Evolutionary conservation across 2,888 invertebrate genomes (phyloP).

Genomic region (Tiphia femorata): DNA sequence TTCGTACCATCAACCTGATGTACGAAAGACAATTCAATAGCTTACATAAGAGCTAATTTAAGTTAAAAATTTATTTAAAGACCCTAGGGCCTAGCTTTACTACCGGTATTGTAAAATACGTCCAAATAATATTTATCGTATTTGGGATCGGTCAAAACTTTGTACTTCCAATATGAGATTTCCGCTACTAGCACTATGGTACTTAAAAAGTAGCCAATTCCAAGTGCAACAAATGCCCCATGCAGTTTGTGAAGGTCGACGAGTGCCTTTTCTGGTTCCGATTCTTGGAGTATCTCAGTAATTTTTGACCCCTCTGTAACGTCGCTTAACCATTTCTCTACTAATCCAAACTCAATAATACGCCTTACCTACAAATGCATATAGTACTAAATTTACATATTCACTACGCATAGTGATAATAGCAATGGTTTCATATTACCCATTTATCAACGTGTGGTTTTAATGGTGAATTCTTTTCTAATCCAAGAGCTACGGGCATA

Average conservation of each 20-base stretch:
- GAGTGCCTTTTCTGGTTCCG: constrained; percentile 78
- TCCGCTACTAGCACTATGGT: constrained; percentile 74
- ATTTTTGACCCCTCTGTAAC: constrained; percentile 76
- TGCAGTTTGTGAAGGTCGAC: constrained; percentile 84
- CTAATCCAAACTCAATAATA: constrained; percentile 81
- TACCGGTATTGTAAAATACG: constrained; percentile 67
- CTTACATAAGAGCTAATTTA: too few species aligned
- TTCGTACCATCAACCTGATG: too few species aligned
- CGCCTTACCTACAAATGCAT: constrained; percentile 69
- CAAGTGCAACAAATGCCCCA: constrained; percentile 82
- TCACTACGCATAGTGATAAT: background rate
- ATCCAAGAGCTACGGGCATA: constrained; percentile 85
- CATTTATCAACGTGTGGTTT: constrained; percentile 78
- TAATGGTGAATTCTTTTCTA: constrained; percentile 85
- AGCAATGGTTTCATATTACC: constrained; percentile 44
- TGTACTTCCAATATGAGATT: constrained; percentile 76
- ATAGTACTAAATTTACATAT: constrained; percentile 21
- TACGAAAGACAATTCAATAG: too few species aligned
- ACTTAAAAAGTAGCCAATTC: constrained; percentile 77
- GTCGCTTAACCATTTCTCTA: constrained; percentile 84
- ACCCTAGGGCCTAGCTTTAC: too few species aligned
- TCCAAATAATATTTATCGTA: constrained; percentile 79
- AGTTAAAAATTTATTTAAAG: too few species aligned
- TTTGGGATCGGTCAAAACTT: constrained; percentile 77
- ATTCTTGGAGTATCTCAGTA: constrained; percentile 69